These are phyloP conservation scores for Apocheima hispidaria DNA, from an alignment of 2,888 invertebrate species.

Conservation along the genomic window DNA sequence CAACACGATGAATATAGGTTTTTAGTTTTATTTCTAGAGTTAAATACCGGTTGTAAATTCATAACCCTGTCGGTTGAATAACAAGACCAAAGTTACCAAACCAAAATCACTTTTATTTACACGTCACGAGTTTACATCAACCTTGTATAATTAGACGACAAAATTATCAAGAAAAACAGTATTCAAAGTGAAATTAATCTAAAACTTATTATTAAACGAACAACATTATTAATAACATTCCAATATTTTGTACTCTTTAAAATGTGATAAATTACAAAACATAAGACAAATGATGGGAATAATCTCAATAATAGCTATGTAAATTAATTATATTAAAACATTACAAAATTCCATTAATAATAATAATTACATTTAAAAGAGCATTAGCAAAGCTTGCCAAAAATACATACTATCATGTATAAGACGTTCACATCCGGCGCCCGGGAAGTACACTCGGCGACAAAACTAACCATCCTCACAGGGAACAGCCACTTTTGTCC, in stretches of 20 bases:
- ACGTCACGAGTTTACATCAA: conserved; percentile 74
- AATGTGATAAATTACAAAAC: conserved; percentile 86
- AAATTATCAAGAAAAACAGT: conserved; percentile 79
- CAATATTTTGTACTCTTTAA: conserved; percentile 85
- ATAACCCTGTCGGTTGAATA: conserved; percentile 13
- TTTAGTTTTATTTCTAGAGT: conserved; percentile 54
- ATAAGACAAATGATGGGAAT: conserved; percentile 72
- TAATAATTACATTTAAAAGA: conserved; percentile 78
- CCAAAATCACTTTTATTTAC: conserved; percentile 86
- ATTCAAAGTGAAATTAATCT: conserved; percentile 81
- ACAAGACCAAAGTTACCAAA: conserved; percentile 66
- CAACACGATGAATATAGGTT: conserved; percentile 55
- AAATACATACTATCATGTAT: conserved; percentile 68
- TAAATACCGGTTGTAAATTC: conserved; percentile 1
- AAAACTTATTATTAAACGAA: conserved; percentile 82
- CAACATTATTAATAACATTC: conserved; percentile 85
- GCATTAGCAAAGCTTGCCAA: conserved; percentile 76
- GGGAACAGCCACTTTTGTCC: conserved; percentile 38
- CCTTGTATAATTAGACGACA: conserved; percentile 81
- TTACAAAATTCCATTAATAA: conserved; percentile 82
- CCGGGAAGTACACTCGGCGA: conserved; percentile 44
- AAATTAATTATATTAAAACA: conserved; percentile 84
- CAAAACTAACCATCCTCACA: conserved; percentile 45
- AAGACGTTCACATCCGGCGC: conserved; percentile 62
- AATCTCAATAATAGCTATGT: conserved; percentile 82